A percentile compares a stretch with the other conserved stretches of the same genome.
phyloP scores from a whole-genome alignment of 1,140 invertebrate species.

The Onthophagus taurus region DNA sequence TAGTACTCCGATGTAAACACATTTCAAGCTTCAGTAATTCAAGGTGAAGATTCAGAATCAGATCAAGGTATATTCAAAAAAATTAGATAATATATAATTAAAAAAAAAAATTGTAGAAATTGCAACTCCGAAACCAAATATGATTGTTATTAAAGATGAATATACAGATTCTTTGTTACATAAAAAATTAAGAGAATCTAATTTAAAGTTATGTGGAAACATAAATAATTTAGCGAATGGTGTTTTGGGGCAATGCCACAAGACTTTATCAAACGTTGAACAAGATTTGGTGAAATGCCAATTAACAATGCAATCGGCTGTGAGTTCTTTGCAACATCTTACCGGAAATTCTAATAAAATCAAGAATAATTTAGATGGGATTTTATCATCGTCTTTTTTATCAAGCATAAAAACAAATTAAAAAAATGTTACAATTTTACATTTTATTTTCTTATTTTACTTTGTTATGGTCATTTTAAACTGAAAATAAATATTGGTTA shows the following conservation, averaged over 20 bases:
- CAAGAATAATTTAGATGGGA: conserved; percentile 29
- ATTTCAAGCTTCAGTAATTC: conserved; percentile 31
- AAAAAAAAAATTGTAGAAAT: too few species aligned
- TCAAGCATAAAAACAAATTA: conserved; percentile 23
- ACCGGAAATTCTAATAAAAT: conserved; percentile 27
- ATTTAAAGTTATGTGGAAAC: neutral
- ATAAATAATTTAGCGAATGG: neutral
- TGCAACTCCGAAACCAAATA: too few species aligned
- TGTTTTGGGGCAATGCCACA: conserved; percentile 20
- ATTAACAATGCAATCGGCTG: conserved; percentile 30
- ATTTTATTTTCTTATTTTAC: too few species aligned
- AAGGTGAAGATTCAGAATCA: conserved; percentile 36
- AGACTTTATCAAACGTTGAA: conserved; percentile 26
- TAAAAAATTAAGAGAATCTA: neutral
- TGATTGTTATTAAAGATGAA: neutral
- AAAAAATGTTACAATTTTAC: neutral
- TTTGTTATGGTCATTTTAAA: too few species aligned
- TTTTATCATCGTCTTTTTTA: conserved; percentile 28
- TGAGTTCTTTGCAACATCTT: conserved; percentile 27
- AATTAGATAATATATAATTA: too few species aligned
- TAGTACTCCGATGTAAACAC: conserved; percentile 3
- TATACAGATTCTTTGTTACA: neutral
- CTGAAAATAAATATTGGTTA: too few species aligned
- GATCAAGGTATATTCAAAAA: conserved; percentile 26
- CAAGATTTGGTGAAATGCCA: conserved; percentile 32